Evolutionary conservation across 2,113 vertebrate species (phyloP).

Genomic region (Rhea pennata): DNA sequence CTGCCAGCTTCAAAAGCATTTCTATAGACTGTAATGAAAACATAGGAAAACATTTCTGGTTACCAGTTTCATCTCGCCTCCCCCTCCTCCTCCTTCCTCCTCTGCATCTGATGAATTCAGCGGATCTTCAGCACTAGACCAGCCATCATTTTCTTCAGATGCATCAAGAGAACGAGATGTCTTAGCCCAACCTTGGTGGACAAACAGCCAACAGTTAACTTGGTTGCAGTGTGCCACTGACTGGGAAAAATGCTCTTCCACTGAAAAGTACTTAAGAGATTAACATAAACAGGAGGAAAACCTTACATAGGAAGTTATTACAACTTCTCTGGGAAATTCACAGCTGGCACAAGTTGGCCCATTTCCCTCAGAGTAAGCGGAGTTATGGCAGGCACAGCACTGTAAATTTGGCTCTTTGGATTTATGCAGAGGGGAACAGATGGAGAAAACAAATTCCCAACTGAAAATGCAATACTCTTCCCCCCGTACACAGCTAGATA

Average conservation of each 20-base stretch:
- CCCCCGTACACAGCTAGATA: neutral
- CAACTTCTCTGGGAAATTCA: neutral
- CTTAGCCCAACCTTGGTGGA: constrained; percentile 88
- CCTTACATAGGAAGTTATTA: neutral
- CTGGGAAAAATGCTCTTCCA: neutral
- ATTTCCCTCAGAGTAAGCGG: neutral
- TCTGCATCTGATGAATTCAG: constrained; percentile 92
- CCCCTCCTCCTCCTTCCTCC: constrained; percentile 79
- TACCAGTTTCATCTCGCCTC: constrained; percentile 87
- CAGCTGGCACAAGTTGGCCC: neutral
- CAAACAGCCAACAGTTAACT: neutral
- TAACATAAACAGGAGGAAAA: neutral
- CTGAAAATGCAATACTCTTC: neutral
- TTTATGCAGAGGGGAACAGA: neutral
- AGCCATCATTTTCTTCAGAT: constrained; percentile 91
- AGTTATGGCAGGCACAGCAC: neutral
- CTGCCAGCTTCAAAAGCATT: neutral
- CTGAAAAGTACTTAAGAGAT: neutral
- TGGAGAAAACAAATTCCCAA: neutral
- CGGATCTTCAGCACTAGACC: constrained; percentile 92
- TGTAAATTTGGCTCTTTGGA: neutral
- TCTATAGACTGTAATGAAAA: neutral
- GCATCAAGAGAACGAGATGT: constrained; percentile 85
- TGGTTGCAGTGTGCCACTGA: neutral
- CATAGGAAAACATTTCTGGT: neutral